These are phyloP conservation scores for Cliona cf. orientalis DNA, from an alignment of 37 sponge, comb jelly and placozoan genomes.

Conservation along the genomic window DNA sequence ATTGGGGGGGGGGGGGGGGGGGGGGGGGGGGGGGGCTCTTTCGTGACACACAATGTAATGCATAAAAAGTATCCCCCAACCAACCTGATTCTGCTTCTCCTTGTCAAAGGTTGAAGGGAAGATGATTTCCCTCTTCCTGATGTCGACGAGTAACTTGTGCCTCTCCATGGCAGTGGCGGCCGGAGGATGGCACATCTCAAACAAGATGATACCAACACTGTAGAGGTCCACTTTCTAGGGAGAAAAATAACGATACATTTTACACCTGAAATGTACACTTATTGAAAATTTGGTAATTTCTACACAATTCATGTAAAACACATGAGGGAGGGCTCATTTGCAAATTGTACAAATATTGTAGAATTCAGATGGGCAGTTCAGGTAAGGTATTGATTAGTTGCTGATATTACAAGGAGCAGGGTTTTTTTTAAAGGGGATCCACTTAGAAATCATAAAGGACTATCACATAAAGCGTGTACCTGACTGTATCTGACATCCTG, in stretches of 20 bases:
- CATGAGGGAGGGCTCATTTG: too few species aligned
- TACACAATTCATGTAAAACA: too few species aligned
- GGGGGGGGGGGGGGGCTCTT: too few species aligned
- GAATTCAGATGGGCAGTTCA: too few species aligned
- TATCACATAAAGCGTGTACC: slow-evolving; percentile 48
- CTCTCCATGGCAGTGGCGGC: slow-evolving; percentile 80
- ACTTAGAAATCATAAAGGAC: too few species aligned
- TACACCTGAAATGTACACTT: too few species aligned
- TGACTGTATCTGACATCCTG: slow-evolving; percentile 56
- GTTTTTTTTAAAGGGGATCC: too few species aligned
- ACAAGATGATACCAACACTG: slow-evolving; percentile 96
- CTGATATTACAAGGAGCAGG: too few species aligned
- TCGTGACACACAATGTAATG: background rate
- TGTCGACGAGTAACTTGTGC: slow-evolving; percentile 50
- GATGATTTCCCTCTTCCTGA: slow-evolving; percentile 40
- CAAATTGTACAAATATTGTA: too few species aligned
- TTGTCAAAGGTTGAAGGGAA: slow-evolving; percentile 45
- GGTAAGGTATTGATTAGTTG: too few species aligned
- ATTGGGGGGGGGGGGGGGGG: too few species aligned
- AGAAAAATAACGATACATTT: background rate
- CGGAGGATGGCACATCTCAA: slow-evolving; percentile 95
- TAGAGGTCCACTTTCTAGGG: slow-evolving; percentile 91
- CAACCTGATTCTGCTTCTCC: slow-evolving; percentile 47
- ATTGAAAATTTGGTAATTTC: too few species aligned
- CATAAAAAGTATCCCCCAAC: background rate